Conservation (phyloP, 2,797 vertebrate species). For the Knipowitschia caucasica region DNA sequence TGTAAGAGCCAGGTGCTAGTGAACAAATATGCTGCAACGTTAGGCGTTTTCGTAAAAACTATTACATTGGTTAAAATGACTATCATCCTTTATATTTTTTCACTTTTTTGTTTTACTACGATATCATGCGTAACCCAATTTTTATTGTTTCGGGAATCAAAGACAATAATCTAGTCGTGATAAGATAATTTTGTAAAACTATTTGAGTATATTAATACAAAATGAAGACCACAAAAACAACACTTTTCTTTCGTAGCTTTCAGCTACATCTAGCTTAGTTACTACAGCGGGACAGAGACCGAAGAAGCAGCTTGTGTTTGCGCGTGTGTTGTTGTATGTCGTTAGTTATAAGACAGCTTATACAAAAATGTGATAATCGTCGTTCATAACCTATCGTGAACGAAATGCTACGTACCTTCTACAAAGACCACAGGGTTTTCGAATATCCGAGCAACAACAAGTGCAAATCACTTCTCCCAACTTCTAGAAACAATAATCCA, state of each 20-base stretch:
- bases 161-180: too few species aligned
- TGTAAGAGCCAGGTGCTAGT: background rate
- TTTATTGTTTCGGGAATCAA: too few species aligned
- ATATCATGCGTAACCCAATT: too few species aligned
- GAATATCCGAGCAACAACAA: slow-evolving; percentile 21
- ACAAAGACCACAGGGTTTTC: slow-evolving; percentile 18
- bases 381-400: slow-evolving; percentile 29
- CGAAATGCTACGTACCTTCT: slow-evolving; percentile 57
- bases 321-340: too few species aligned
- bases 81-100: background rate
- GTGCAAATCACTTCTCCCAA: slow-evolving; percentile 41
- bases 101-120: background rate
- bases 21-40: background rate
- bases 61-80: too few species aligned
- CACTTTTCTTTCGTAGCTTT: too few species aligned
- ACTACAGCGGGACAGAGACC: too few species aligned
- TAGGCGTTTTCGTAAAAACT: background rate
- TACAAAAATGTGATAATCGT: slow-evolving; percentile 64
- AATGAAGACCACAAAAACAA: too few species aligned
- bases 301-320: background rate
- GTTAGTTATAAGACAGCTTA: background rate
- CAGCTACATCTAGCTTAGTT: too few species aligned
- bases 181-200: too few species aligned
- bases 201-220: too few species aligned
- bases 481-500: slow-evolving; percentile 43